Base-by-base conservation (phyloP, 1,140 invertebrate genomes). In the Drosophila varians region DNA sequence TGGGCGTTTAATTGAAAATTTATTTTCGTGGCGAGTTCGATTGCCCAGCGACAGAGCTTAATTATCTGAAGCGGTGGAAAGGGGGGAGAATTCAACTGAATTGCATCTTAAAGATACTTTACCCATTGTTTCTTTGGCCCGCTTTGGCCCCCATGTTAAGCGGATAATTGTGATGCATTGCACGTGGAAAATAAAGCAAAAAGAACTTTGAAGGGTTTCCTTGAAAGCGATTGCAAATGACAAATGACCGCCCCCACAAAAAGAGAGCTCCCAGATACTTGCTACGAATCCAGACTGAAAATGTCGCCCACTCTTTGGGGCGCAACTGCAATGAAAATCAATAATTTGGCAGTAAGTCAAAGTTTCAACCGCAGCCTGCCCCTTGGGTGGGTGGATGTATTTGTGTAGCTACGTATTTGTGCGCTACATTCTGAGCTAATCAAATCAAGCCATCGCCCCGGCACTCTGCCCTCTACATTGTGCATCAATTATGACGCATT, bases 401-500 rank as follows among this genome's bases (percentile, higher is more conserved):
- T 26, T 58, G 8, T 40, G 16, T 18, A 36, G 8, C 5, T 14
- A 1, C 6, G 12, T 54, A 42, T 65, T 60, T 31, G 26, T 65
- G 25, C 23, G 62, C 26, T 26, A 65, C 38, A 66, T 66, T 66
- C 46, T 53, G 46, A 8, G 73, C 76, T 86, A 80, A 86, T 74
- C 82, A 73, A 87, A 87, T 84, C 68, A 76, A 49, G 55, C 46
- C 43, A 57, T 16, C 21, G 31, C n/a, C 31, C 9, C 12, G 42
- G 43, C 34, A 47, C 51, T 31, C 57, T 19, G 31, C 64, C 28
- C 47, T 26, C 26, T n/a, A 42, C 74, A 82, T 87, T 87, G 82
- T 87, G 74, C 83, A 82, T 82, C 82, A 87, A 87, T 87, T 82
- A 87, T 87, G 77, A 62, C 82, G 74, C 82, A 87, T 86, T 87